Conservation (phyloP, 2,797 vertebrate species). For the Sitta carolinensis region DNA sequence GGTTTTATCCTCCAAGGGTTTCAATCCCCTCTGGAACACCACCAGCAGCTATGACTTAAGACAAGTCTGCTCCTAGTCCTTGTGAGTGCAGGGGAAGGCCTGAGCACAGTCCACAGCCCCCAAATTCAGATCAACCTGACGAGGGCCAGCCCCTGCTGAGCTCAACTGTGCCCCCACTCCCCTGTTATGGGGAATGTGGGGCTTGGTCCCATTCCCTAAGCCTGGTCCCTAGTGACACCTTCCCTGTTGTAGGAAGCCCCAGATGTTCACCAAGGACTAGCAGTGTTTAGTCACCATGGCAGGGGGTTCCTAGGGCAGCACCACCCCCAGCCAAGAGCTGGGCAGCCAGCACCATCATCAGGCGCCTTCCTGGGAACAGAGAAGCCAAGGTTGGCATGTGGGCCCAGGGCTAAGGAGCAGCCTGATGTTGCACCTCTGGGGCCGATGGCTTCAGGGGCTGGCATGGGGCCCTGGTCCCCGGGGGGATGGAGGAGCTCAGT, state of each 20-base stretch:
- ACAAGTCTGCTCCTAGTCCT: rapidly evolving
- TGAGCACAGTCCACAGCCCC: not conserved
- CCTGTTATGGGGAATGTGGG: no score
- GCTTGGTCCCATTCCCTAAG: not conserved
- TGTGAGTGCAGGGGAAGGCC: not conserved
- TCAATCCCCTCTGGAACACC: not conserved
- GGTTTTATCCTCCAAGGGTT: not conserved
- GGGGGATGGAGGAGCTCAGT: not conserved
- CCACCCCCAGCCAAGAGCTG: not conserved
- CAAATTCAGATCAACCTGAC: not conserved
- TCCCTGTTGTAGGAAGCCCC: not conserved
- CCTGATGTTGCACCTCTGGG: not conserved
- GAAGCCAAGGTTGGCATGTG: rapidly evolving
- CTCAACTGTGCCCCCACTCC: rapidly evolving
- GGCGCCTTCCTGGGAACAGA: not conserved
- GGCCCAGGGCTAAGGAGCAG: not conserved
- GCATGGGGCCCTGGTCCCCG: not conserved
- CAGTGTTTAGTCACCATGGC: not conserved
- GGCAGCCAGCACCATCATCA: rapidly evolving
- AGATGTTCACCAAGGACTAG: not conserved
- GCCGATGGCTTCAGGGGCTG: not conserved
- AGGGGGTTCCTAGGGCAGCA: rapidly evolving
- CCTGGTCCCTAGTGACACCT: not conserved
- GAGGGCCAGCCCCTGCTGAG: not conserved
- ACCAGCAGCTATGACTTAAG: not conserved